Conservation (phyloP, 2,113 vertebrate genomes). For the Saguinus imperator region DNA sequence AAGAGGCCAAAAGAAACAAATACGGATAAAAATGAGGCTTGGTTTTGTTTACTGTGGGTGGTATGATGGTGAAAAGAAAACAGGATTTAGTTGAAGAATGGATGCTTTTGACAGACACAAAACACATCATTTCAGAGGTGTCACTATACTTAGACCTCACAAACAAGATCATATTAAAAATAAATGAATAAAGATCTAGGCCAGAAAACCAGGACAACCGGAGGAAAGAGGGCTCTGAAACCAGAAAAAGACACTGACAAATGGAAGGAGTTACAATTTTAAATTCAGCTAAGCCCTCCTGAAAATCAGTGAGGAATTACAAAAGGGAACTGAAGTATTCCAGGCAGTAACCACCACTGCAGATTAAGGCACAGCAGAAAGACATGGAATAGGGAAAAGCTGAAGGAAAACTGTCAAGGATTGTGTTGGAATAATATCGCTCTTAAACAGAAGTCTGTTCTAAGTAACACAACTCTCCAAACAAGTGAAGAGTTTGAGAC, state of each 20-base stretch:
- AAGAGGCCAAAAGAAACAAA: not conserved
- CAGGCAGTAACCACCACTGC: not conserved
- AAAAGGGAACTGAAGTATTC: slow-evolving; percentile 7
- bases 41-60: not conserved
- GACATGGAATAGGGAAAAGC: not conserved
- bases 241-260: slow-evolving; percentile 21
- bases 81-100: not conserved
- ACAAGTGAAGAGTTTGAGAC: not conserved
- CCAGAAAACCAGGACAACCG: not conserved
- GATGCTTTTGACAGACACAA: not conserved
- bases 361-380: slow-evolving; percentile 11
- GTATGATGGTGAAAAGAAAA: not conserved
- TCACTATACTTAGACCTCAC: not conserved
- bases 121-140: not conserved
- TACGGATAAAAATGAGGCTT: not conserved
- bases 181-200: not conserved
- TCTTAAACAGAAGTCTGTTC: not conserved
- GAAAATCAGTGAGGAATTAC: not conserved
- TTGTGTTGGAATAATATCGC: not conserved
- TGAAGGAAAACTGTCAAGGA: not conserved
- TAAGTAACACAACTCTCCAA: not conserved
- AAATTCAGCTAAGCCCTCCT: slow-evolving; percentile 3
- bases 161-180: not conserved
- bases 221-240: not conserved
- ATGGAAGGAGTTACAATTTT: not conserved